Base-by-base conservation (phyloP, 2,113 vertebrate species). In the Meles meles region DNA sequence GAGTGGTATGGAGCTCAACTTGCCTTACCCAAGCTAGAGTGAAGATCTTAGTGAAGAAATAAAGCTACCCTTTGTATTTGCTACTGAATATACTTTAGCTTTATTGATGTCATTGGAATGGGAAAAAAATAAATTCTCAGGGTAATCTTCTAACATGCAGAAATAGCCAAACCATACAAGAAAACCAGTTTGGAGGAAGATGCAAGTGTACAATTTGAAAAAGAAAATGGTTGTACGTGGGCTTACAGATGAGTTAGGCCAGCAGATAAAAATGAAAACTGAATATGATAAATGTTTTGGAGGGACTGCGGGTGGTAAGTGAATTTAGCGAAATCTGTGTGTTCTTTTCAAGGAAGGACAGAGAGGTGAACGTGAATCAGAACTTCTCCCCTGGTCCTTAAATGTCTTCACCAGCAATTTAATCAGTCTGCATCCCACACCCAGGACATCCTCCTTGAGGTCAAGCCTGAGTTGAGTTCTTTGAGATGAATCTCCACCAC, bases 31-130 rank as follows among this genome's bases (percentile, higher is more conserved):
- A 93, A 74, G 82, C 37, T 59, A n/a, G 81, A 47, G 25, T 81
- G 49, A 90, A 96, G 34, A 65, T 88, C 39, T 95, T 49, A 82
- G 57, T 49, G 17, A 76, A 88, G 76, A 67, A 96, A 95, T 15
- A 93, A 69, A 72, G 23, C 25, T 55, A 1, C 61, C 72, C 25
- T 67, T 65, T 71, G 44, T 87, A 52, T 37, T 84, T 92, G 47
- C 9, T 42, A 21, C 91, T 93, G 69, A 97, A 63, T 42, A 61
- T 15, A n/a, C n/a, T 76, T 96, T 90, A 59, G 83, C 15, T 94
- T 95, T 84, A 93, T 8, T 74, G 44, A 92, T 80, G 55, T 63
- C 67, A 80, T 39, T 77, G 21, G n/a, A 92, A 74, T 8, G 20
- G 49, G n/a, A 82, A 94, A 49, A 85, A 17, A 72, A 52, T 82